Base-by-base conservation (phyloP, 2,113 vertebrate species). In the Notechis scutatus region DNA sequence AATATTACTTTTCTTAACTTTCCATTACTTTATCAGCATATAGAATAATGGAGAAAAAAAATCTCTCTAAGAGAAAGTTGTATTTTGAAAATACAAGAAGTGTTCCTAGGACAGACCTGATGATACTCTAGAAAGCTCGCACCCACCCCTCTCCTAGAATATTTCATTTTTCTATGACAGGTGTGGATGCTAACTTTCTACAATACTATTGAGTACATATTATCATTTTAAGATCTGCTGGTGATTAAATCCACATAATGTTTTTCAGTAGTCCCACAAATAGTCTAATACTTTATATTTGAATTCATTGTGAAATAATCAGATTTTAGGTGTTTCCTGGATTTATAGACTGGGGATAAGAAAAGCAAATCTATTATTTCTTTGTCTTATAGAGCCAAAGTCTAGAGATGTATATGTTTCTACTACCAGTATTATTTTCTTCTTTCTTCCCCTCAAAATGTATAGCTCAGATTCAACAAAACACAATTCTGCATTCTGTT, bases 341-440 rank as follows among this genome's bases (percentile, higher is more conserved):
- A 93, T 93, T 93, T 64, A 93, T 94, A 39, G 89, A 15, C 93
- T 94, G 96, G 94, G 93, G 96, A 95, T 93, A 96, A 85, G 92
- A 96, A 96, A 96, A 97, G 91, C 91, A 95, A 93, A 93, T 95
- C 64, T 92, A 95, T 93, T 93, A 95, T 95, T 94, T 96, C 91
- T 94, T 85, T 95, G 95, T 94, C 93, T 95, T 95, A 95, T 52
- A 95, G 92, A 88, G 95, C 95, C 96, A 97, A 56, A 26, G 29
- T 8, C 94, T 90, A 93, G 95, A 96, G 93, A 95, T 47, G 93
- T 95, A 96, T 95, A 96, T 96, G 94, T 94, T 96, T 96, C 0
- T 94, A 95, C 94, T 94, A 96, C 94, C 95, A 96, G 96, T 95
- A 95, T 94, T 95, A 96, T 95, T 96, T 95, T 96, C 95, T 96